Percentiles rank a stretch among this genome's conserved stretches.
Evolutionary conservation across 2,113 vertebrate genomes (phyloP).

Genomic region (Ceyx margarethae): DNA sequence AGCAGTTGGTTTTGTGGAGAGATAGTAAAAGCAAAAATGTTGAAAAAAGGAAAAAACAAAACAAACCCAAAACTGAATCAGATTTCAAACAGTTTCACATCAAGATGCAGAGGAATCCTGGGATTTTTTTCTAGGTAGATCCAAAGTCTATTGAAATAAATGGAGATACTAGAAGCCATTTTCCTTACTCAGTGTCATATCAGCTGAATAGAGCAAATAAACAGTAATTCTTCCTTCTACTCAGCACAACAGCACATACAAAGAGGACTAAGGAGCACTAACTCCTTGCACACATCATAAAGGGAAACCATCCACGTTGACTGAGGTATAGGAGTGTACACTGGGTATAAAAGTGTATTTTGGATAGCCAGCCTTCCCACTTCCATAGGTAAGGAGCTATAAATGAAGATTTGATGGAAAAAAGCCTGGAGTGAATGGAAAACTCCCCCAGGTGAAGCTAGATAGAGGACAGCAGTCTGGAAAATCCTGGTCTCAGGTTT

Average conservation of each 20-base stretch:
- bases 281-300: neutral
- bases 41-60: neutral
- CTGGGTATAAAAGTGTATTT: neutral
- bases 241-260: neutral
- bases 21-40: neutral
- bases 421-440: neutral
- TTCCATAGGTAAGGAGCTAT: neutral
- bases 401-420: neutral
- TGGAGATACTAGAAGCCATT: neutral
- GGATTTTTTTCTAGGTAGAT: neutral
- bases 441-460: neutral
- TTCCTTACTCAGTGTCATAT: neutral
- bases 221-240: neutral
- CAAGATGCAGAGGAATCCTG: neutral
- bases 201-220: neutral
- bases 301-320: neutral
- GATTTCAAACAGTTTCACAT: neutral
- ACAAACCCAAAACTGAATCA: neutral
- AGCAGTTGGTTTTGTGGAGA: neutral
- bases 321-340: neutral
- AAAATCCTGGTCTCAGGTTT: neutral
- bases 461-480: neutral
- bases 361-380: neutral
- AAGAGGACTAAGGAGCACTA: neutral
- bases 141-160: neutral